Evolutionary conservation across 2,888 invertebrate species (phyloP).

Genomic region (Agrotis clavis): DNA sequence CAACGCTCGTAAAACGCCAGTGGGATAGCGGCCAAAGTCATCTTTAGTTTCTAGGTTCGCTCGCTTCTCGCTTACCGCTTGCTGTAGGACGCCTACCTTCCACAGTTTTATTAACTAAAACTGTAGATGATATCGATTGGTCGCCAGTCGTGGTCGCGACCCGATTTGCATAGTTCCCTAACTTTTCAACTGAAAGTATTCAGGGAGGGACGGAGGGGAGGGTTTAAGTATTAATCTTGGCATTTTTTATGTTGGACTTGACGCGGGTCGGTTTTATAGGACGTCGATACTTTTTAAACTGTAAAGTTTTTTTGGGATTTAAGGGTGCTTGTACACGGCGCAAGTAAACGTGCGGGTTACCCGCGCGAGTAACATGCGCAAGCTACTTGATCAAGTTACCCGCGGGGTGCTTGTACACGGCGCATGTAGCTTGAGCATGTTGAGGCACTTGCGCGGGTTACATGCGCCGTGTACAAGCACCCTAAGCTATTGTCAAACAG

Average conservation of each 20-base stretch:
- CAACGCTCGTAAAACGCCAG: too few species aligned
- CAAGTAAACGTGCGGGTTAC: too few species aligned
- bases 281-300: not conserved
- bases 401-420: too few species aligned
- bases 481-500: too few species aligned
- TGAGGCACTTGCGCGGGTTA: too few species aligned
- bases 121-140: slow-evolving; percentile 36
- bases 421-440: too few species aligned
- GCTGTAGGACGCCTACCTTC: not conserved
- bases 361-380: too few species aligned
- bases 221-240: slow-evolving; percentile 30
- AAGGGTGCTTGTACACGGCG: too few species aligned
- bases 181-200: slow-evolving; percentile 46
- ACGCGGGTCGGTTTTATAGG: slow-evolving; percentile 11
- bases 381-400: too few species aligned
- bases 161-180: slow-evolving; percentile 60
- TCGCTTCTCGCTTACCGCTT: not conserved
- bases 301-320: not conserved
- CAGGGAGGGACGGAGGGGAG: not conserved
- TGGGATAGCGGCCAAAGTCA: too few species aligned
- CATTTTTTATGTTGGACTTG: slow-evolving; percentile 14
- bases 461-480: too few species aligned
- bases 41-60: too few species aligned
- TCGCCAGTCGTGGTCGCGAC: slow-evolving; percentile 14
- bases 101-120: slow-evolving; percentile 9